A percentile compares a stretch with the other conserved stretches of the same genome.
Conservation (phyloP, 2,113 vertebrate species). For the Thamnophis sirtalis region DNA sequence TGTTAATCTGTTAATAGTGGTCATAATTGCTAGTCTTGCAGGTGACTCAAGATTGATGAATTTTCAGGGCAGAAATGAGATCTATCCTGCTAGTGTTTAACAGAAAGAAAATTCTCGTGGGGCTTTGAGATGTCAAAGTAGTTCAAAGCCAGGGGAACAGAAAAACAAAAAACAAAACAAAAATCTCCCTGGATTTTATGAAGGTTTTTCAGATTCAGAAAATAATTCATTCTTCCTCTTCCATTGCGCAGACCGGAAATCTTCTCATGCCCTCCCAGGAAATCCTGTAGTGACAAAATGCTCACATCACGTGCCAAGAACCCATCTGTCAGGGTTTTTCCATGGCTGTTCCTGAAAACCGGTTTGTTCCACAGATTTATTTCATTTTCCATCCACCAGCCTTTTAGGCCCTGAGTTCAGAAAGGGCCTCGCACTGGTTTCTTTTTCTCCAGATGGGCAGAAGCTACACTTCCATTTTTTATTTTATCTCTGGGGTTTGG, state of each 20-base stretch:
- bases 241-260: not conserved
- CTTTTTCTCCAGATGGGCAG: not conserved
- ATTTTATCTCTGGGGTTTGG: not conserved
- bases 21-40: not conserved
- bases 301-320: not conserved
- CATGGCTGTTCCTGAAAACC: not conserved
- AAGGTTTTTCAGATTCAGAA: not conserved
- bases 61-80: not conserved
- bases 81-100: not conserved
- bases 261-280: not conserved
- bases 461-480: not conserved
- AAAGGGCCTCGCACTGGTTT: not conserved
- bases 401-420: not conserved
- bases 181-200: not conserved
- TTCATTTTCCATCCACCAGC: not conserved
- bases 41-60: not conserved
- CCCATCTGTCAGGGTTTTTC: not conserved
- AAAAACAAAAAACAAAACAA: not conserved
- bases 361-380: not conserved
- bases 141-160: not conserved
- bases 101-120: not conserved
- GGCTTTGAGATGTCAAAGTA: not conserved
- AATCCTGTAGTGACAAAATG: not conserved
- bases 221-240: no score
- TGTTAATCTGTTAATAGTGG: not conserved